Evolutionary conservation across 2,113 vertebrate genomes (phyloP).

Genomic region (Actenoides hombroni): DNA sequence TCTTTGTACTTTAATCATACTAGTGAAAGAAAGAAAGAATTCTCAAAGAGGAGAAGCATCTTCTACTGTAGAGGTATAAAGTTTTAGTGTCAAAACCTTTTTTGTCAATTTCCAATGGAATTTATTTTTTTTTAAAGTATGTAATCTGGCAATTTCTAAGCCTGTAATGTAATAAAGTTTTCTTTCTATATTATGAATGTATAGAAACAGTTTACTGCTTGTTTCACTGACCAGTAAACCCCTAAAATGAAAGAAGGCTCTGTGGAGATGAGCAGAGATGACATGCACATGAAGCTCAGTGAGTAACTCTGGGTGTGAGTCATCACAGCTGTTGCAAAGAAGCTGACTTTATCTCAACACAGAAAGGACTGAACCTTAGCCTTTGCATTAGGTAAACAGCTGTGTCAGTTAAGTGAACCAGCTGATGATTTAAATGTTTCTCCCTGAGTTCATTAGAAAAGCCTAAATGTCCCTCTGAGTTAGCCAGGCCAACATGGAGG

Average conservation of each 20-base stretch:
- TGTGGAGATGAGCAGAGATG: neutral
- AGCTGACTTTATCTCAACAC: neutral
- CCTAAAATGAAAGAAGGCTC: neutral
- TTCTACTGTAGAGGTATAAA: neutral
- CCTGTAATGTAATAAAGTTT: neutral
- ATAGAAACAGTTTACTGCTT: neutral
- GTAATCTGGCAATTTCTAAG: neutral
- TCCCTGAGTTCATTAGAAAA: neutral
- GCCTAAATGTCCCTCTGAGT: neutral
- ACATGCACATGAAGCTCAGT: neutral
- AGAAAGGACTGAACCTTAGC: neutral
- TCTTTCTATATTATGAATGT: neutral
- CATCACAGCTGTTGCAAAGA: neutral
- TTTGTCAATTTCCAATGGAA: neutral
- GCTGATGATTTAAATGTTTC: neutral
- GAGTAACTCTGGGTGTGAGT: neutral
- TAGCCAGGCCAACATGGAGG: neutral
- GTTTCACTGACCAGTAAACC: neutral
- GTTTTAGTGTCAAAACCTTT: neutral
- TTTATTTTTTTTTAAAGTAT: neutral
- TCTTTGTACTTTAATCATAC: neutral
- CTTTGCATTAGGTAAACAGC: neutral
- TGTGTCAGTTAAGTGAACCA: neutral
- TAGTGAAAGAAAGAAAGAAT: neutral
- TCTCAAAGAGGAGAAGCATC: neutral